Conservation (phyloP, 2,888 invertebrate species). For the Ypsolopha scabrella region DNA sequence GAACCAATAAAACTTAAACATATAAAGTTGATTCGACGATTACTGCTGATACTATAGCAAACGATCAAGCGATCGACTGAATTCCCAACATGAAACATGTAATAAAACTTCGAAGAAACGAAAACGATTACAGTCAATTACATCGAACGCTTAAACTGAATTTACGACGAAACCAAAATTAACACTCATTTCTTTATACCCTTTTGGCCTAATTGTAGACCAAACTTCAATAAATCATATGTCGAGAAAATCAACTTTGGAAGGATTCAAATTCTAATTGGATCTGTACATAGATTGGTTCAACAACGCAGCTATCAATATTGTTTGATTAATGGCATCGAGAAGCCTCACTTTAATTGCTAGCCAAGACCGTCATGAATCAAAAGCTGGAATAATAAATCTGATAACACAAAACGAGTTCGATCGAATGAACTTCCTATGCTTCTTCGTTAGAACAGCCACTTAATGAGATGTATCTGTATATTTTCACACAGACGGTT, state of each 20-base stretch:
- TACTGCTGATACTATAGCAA: neutral
- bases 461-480: no score
- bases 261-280: slow-evolving; percentile 60
- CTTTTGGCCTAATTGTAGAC: slow-evolving; percentile 46
- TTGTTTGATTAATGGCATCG: slow-evolving; percentile 63
- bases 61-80: neutral
- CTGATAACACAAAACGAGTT: slow-evolving; percentile 54
- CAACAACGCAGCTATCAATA: slow-evolving; percentile 51
- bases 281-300: slow-evolving; percentile 49
- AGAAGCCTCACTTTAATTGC: slow-evolving; percentile 58
- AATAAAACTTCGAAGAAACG: slow-evolving; percentile 30
- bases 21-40: neutral
- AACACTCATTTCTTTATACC: slow-evolving; percentile 34
- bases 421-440: slow-evolving; percentile 30
- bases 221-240: slow-evolving; percentile 49
- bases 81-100: slow-evolving; percentile 32
- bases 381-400: slow-evolving; percentile 58
- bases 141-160: slow-evolving; percentile 40
- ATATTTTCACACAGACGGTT: no score
- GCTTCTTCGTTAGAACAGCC: slow-evolving; percentile 16
- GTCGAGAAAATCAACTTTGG: slow-evolving; percentile 20
- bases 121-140: slow-evolving; percentile 40
- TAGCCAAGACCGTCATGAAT: slow-evolving; percentile 56
- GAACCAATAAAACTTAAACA: neutral
- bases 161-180: slow-evolving; percentile 56